Evolutionary conservation across 2,113 vertebrate species (phyloP).

Genomic region (Corvus cornix): DNA sequence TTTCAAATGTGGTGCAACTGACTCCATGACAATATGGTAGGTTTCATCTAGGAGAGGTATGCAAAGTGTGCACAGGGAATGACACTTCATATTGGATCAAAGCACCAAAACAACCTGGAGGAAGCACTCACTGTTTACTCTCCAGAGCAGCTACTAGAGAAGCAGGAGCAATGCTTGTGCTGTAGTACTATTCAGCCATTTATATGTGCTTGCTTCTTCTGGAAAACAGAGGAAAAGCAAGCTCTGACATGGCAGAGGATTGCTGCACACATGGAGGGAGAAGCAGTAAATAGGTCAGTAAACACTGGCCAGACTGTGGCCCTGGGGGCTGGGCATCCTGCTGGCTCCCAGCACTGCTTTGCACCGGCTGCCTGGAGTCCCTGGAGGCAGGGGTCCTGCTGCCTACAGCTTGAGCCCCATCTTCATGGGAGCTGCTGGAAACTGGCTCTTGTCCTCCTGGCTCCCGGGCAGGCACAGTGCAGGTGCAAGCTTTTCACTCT

Average conservation of each 20-base stretch:
- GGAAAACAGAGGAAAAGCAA: neutral
- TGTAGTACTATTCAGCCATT: neutral
- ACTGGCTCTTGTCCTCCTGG: neutral
- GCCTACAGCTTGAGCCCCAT: neutral
- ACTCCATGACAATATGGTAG: neutral
- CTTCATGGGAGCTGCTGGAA: neutral
- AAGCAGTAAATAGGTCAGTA: neutral
- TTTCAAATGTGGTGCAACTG: neutral
- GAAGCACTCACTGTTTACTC: neutral
- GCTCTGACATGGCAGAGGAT: neutral
- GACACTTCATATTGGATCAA: neutral
- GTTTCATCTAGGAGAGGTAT: neutral
- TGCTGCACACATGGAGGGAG: neutral
- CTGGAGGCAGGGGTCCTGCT: neutral
- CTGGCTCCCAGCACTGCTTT: neutral
- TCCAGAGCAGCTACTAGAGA: neutral
- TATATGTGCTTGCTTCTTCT: neutral
- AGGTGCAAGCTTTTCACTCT: neutral
- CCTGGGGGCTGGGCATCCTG: neutral
- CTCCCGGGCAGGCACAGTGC: neutral
- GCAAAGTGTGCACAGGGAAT: neutral
- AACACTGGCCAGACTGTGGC: neutral
- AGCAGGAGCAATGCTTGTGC: neutral
- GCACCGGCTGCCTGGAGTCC: neutral
- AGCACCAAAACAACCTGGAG: neutral